Conservation (phyloP, 2,113 vertebrate species). For the Psammodynastes pulverulentus region DNA sequence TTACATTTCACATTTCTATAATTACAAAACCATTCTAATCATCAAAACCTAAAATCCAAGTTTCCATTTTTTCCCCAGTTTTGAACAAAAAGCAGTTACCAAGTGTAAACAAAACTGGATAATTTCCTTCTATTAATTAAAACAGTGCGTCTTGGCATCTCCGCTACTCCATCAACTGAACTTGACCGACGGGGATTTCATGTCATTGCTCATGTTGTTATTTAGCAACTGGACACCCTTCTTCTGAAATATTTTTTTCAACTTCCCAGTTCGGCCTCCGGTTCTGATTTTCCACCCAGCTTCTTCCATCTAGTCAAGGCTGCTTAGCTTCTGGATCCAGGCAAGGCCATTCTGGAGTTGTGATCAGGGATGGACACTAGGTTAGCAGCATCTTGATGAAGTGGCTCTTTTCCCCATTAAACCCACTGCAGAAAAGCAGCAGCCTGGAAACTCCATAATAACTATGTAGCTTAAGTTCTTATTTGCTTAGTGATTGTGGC, state of each 20-base stretch:
- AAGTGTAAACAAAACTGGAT: not conserved
- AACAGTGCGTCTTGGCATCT: not conserved
- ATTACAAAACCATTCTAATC: not conserved
- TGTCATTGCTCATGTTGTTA: not conserved
- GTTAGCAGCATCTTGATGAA: not conserved
- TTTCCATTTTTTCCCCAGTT: not conserved
- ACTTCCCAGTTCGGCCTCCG: not conserved
- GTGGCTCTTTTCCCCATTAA: not conserved
- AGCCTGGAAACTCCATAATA: conserved; percentile 1
- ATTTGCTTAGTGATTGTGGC: conserved; percentile 61
- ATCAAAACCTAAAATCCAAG: not conserved
- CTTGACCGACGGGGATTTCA: not conserved
- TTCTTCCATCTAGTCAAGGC: not conserved
- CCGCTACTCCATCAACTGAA: not conserved
- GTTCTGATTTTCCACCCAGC: not conserved
- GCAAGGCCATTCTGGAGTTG: not conserved
- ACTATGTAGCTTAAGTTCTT: not conserved
- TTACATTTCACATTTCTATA: not conserved
- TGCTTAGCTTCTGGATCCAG: not conserved
- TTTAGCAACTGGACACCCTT: not conserved
- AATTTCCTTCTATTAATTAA: not conserved
- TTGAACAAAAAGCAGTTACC: not conserved
- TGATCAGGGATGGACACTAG: not conserved
- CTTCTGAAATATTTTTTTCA: not conserved
- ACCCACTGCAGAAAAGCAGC: not conserved